Conservation (phyloP, 2,113 vertebrate species). For the Aphyosemion australe region DNA sequence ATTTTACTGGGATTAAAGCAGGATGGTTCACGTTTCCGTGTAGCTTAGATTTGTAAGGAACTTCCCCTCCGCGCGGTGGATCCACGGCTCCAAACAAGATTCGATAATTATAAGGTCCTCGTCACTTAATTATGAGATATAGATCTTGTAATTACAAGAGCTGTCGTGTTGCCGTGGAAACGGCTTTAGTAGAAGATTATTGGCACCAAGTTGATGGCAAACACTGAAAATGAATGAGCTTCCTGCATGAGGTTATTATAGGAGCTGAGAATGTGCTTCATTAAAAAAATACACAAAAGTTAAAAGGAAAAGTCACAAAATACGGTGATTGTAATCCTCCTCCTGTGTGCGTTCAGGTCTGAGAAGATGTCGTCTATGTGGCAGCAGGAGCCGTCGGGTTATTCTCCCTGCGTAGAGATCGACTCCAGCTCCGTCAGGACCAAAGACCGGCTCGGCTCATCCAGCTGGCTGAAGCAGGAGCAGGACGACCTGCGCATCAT, state of each 20-base stretch:
- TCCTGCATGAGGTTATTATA: background rate
- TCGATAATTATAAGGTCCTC: conserved; percentile 28
- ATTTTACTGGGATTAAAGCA: background rate
- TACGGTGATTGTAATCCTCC: too few species aligned
- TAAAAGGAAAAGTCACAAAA: too few species aligned
- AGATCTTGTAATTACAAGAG: conserved; percentile 16
- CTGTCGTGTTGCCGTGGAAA: conserved; percentile 17
- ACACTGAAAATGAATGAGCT: background rate
- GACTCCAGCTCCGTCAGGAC: conserved; percentile 75
- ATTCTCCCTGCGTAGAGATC: conserved; percentile 72
- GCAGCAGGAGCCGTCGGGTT: conserved; percentile 69
- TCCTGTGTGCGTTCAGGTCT: conserved; percentile 9
- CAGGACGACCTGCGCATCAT: conserved; percentile 68
- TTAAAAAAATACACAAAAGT: background rate
- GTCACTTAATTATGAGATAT: conserved; percentile 25
- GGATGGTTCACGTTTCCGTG: background rate
- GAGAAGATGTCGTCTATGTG: conserved; percentile 67
- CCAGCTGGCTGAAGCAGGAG: conserved; percentile 74
- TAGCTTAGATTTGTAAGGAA: background rate
- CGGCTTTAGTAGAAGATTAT: background rate
- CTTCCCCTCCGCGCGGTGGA: conserved; percentile 11
- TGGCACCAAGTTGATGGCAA: conserved; percentile 16
- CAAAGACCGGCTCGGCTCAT: conserved; percentile 61
- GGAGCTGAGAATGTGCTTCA: background rate
- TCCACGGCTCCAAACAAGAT: conserved; percentile 11